phyloP scores from a whole-genome alignment of 37 sponge, comb jelly and placozoan species.

The Ephydatia muelleri region DNA sequence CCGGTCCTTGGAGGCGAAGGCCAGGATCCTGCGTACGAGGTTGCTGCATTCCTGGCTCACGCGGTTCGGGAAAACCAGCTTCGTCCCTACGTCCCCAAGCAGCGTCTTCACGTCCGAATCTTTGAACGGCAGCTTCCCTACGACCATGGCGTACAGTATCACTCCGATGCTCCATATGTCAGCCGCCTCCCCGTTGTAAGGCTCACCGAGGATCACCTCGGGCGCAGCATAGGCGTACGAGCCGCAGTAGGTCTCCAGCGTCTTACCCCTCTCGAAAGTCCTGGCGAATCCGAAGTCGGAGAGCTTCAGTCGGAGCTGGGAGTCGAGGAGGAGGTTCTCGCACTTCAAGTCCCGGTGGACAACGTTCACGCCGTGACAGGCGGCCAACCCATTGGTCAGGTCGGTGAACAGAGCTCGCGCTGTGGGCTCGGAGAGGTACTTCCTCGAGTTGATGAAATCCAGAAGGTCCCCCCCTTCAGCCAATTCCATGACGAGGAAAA shows the following conservation, averaged over 20 bases:
- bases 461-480: slow-evolving; percentile 92
- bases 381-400: slow-evolving; percentile 56
- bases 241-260: slow-evolving; percentile 87
- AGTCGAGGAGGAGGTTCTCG: slow-evolving; percentile 85
- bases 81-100: slow-evolving; percentile 57
- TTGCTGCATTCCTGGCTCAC: slow-evolving; percentile 40
- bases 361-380: slow-evolving; percentile 71
- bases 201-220: slow-evolving; percentile 86
- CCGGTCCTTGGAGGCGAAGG: slow-evolving; percentile 36
- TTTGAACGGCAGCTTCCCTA: slow-evolving; percentile 86
- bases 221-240: slow-evolving; percentile 97
- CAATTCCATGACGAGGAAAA: slow-evolving; percentile 89
- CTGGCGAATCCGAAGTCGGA: slow-evolving; percentile 93
- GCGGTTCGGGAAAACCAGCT: slow-evolving; percentile 46
- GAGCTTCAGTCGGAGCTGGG: slow-evolving; percentile 63
- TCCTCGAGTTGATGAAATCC: slow-evolving; percentile 82
- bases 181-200: slow-evolving; percentile 78
- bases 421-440: slow-evolving; percentile 67
- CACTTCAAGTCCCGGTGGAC: slow-evolving; percentile 95
- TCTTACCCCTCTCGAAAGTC: slow-evolving; percentile 15
- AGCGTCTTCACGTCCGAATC: slow-evolving; percentile 82
- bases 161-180: slow-evolving; percentile 98
- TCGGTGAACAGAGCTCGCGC: slow-evolving; percentile 77
- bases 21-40: slow-evolving; percentile 41
- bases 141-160: slow-evolving; percentile 88